Evolutionary conservation across 2,888 invertebrate genomes (phyloP), one percentile per base, ranked within the genome.

Genomic region (Acleris cristana): DNA sequence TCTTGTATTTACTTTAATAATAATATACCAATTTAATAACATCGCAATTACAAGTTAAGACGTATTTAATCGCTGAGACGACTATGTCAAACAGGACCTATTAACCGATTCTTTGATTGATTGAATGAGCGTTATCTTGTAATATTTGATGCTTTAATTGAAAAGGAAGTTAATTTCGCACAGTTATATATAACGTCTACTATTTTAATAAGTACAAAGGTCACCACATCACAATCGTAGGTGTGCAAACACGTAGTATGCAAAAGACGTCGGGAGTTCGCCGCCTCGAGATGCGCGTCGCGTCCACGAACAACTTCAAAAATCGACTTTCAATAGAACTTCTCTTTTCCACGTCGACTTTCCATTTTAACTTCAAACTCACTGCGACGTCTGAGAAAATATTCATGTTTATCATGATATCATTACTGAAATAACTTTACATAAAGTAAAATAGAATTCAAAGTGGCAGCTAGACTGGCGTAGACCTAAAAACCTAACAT

Each of bases 271-370:
- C 40, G 3, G 26, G 30, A 21, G 21, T 26, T 40, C 14, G 52
- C 30, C 30, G 65, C 40, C 60, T 56, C 52, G 66, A 74, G 73
- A 84, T 82, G 83, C 84, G 70, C 71, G 72, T 72, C 81, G 79
- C 83, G 83, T 84, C 76, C 79, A 70, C 78, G 81, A 77, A 83
- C 83, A 87, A 88, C 86, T 89, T 88, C 74, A 83, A 84, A 87
- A 89, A 90, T 89, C 87, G 87, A 90, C 87, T 89, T 88, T 85
- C 84, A 85, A 87, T 87, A 79, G 78, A 88, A 88, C 81, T 88
- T 84, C 76, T 74, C 77, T 77, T 72, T 80, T 76, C 76, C 73
- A 76, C 79, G 78, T 79, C 83, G 85, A 86, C 87, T 88, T 86
- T 86, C 83, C 81, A 86, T 85, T 85, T 87, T 81, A 84, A 83